Conservation (phyloP, 1,140 invertebrate genomes). For the Drosophila leontia region DNA sequence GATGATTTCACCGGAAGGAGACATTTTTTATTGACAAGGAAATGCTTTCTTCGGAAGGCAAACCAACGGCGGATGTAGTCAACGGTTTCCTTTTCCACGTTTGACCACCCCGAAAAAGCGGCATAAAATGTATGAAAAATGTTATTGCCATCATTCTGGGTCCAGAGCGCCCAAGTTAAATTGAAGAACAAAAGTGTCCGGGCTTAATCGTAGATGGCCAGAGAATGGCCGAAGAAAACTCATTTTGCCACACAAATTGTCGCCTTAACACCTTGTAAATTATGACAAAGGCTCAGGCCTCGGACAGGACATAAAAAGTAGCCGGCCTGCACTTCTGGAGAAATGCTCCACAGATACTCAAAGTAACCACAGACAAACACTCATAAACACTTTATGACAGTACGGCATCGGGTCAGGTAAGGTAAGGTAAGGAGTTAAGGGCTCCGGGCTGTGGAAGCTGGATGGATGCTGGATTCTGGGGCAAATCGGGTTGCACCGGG, state of each 20-base stretch:
- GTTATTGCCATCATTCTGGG: constrained; percentile 10
- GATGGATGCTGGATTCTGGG: background rate
- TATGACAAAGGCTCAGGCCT: constrained; percentile 61
- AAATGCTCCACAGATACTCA: constrained; percentile 23
- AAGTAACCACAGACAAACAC: constrained; percentile 48
- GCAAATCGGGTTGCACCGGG: background rate
- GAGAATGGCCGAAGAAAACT: constrained; percentile 47
- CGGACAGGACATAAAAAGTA: constrained; percentile 61
- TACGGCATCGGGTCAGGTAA: constrained; percentile 36
- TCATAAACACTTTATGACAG: constrained; percentile 80
- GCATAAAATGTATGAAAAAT: constrained; percentile 28
- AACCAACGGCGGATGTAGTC: constrained; percentile 58
- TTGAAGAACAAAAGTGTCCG: constrained; percentile 15
- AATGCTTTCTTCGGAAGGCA: constrained; percentile 42
- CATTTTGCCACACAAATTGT: constrained; percentile 74
- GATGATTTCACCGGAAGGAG: constrained; percentile 43
- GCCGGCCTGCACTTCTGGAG: constrained; percentile 31
- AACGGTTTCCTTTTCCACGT: constrained; percentile 26
- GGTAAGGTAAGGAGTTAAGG: constrained; percentile 32
- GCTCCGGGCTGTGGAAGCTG: background rate
- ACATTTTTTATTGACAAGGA: constrained; percentile 58
- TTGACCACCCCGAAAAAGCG: constrained; percentile 13
- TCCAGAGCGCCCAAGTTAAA: constrained; percentile 2
- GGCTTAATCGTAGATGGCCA: constrained; percentile 24
- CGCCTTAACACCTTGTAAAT: constrained; percentile 78